Evolutionary conservation across 2,113 vertebrate genomes (phyloP).

Genomic region (Rana temporaria): DNA sequence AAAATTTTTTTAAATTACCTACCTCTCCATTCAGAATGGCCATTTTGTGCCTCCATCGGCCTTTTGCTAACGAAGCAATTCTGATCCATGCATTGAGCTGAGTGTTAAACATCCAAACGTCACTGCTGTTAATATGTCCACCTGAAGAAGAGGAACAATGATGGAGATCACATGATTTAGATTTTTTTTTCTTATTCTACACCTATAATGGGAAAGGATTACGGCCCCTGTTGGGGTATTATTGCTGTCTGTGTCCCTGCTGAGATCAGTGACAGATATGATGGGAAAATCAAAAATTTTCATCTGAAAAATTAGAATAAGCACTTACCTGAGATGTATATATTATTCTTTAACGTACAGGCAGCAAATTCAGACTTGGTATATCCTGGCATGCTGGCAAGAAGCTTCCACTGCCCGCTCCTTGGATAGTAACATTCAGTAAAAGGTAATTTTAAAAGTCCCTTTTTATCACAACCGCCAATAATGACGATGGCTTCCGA

Average conservation of each 20-base stretch:
- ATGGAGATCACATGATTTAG: not conserved
- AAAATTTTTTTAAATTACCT: not conserved
- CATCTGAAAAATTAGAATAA: too few relatives aligned
- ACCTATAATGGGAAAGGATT: too few relatives aligned
- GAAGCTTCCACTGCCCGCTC: conserved; percentile 71
- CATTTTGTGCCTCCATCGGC: conserved; percentile 82
- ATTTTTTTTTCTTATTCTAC: not conserved
- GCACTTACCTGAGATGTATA: conserved; percentile 79
- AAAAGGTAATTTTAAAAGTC: conserved; percentile 74
- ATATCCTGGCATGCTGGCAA: conserved; percentile 76
- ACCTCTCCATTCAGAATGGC: conserved; percentile 76
- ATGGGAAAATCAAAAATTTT: too few relatives aligned
- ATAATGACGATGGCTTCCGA: conserved; percentile 79
- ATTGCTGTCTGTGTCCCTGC: too few relatives aligned
- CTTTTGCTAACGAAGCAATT: conserved; percentile 72
- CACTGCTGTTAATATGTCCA: conserved; percentile 77
- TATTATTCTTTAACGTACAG: conserved; percentile 78
- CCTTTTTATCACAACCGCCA: conserved; percentile 78
- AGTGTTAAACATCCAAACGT: conserved; percentile 78
- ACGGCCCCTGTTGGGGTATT: too few relatives aligned
- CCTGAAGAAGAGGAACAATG: conserved; percentile 64
- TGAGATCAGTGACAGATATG: too few relatives aligned
- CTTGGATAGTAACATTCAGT: conserved; percentile 71
- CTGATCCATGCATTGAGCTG: conserved; percentile 78
- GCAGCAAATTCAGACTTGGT: conserved; percentile 78